Evolutionary conservation across 2,888 invertebrate genomes (phyloP).

Genomic region (Agrotis clavis): DNA sequence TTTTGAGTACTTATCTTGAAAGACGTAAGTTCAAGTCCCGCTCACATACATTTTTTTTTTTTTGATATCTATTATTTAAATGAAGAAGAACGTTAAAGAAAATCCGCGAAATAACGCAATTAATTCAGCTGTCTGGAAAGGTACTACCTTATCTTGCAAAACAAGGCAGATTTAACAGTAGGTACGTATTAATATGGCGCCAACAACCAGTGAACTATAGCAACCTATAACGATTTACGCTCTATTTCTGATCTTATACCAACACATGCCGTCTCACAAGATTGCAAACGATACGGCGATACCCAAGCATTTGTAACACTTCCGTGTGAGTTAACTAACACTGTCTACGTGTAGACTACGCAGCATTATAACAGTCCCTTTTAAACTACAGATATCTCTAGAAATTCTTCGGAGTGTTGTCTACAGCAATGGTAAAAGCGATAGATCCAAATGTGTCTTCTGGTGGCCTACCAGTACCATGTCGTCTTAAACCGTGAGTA

Average conservation of each 20-base stretch:
- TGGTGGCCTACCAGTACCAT: no score
- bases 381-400: no score
- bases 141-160: conserved; percentile 40
- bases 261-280: conserved; percentile 56
- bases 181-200: conserved; percentile 54
- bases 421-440: not conserved
- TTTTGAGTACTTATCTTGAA: no score
- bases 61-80: no score
- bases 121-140: not conserved
- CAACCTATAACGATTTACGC: conserved; percentile 62
- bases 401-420: not conserved
- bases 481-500: no score
- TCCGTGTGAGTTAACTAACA: conserved; percentile 54
- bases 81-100: not conserved
- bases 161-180: conserved; percentile 20
- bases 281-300: conserved; percentile 61
- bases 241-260: conserved; percentile 60
- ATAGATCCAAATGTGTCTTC: not conserved
- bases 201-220: conserved; percentile 44
- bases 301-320: conserved; percentile 62
- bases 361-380: no score
- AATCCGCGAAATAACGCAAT: not conserved
- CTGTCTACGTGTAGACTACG: not conserved
- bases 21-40: no score
- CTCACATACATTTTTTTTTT: no score